phyloP scores from a whole-genome alignment of 2,888 invertebrate genomes.

The Isoperla grammatica region DNA sequence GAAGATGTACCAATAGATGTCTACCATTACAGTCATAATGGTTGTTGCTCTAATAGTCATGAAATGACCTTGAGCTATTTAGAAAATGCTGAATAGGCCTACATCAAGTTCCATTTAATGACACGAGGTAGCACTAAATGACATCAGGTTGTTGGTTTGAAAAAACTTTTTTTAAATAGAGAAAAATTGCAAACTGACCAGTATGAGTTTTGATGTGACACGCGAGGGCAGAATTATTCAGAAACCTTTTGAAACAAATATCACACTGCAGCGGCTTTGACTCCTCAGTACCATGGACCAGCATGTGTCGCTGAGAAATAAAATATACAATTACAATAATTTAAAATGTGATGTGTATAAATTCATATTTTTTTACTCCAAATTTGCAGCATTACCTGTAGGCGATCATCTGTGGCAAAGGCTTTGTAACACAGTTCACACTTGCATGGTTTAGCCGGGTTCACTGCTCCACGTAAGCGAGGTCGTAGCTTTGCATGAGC shows the following conservation, averaged over 20 bases:
- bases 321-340: constrained; percentile 17
- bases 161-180: too few species aligned
- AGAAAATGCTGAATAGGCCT: too few species aligned
- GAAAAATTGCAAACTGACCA: constrained; percentile 39
- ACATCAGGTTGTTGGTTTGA: too few species aligned
- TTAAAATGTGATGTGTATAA: too few species aligned
- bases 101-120: too few species aligned
- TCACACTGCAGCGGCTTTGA: constrained; percentile 63
- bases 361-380: too few species aligned
- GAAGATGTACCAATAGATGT: too few species aligned
- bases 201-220: constrained; percentile 66
- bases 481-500: constrained; percentile 41
- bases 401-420: constrained; percentile 56
- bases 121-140: too few species aligned
- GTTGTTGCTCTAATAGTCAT: too few species aligned
- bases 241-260: constrained; percentile 59
- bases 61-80: too few species aligned
- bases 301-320: constrained; percentile 52
- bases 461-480: constrained; percentile 32
- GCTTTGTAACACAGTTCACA: constrained; percentile 61
- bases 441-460: constrained; percentile 48
- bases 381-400: constrained; percentile 42
- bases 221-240: constrained; percentile 65
- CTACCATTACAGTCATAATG: too few species aligned
- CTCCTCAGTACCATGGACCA: constrained; percentile 61